Percentiles rank a stretch among this genome's conserved stretches.
Conservation (phyloP, 1,140 invertebrate genomes). For the Diabrotica virgifera region DNA sequence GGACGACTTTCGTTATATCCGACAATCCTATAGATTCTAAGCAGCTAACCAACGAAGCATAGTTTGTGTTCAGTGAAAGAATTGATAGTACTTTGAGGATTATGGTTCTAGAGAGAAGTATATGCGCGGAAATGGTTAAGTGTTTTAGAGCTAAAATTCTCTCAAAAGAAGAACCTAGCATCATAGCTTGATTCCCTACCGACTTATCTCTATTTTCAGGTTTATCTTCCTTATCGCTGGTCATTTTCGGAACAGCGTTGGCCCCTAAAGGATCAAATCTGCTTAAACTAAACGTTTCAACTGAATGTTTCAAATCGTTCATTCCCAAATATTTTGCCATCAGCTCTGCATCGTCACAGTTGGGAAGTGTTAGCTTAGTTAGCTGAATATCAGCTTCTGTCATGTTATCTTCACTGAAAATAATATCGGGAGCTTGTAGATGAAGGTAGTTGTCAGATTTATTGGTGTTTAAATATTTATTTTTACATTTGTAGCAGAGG, state of each 20-base stretch:
- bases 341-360: slow-evolving; percentile 35
- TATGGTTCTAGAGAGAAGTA: slow-evolving; percentile 56
- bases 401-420: slow-evolving; percentile 41
- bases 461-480: slow-evolving; percentile 46
- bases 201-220: slow-evolving; percentile 17
- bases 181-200: slow-evolving; percentile 55
- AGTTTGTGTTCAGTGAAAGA: slow-evolving; percentile 52
- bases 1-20: slow-evolving; percentile 59
- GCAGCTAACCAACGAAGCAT: slow-evolving; percentile 53
- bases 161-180: slow-evolving; percentile 50
- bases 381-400: slow-evolving; percentile 37
- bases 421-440: slow-evolving; percentile 41
- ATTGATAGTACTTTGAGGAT: slow-evolving; percentile 57
- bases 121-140: slow-evolving; percentile 53
- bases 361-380: slow-evolving; percentile 34
- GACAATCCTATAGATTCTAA: slow-evolving; percentile 59
- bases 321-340: slow-evolving; percentile 38
- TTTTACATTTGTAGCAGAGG: slow-evolving; percentile 53
- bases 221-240: slow-evolving; percentile 31
- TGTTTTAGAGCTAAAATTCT: slow-evolving; percentile 54
- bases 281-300: slow-evolving; percentile 50
- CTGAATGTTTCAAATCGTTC: slow-evolving; percentile 28
- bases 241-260: slow-evolving; percentile 46
- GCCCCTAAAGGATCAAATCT: slow-evolving; percentile 56
- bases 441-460: slow-evolving; percentile 28